Conservation (phyloP, 1,140 invertebrate genomes). For the Euura saliciscinereae region DNA sequence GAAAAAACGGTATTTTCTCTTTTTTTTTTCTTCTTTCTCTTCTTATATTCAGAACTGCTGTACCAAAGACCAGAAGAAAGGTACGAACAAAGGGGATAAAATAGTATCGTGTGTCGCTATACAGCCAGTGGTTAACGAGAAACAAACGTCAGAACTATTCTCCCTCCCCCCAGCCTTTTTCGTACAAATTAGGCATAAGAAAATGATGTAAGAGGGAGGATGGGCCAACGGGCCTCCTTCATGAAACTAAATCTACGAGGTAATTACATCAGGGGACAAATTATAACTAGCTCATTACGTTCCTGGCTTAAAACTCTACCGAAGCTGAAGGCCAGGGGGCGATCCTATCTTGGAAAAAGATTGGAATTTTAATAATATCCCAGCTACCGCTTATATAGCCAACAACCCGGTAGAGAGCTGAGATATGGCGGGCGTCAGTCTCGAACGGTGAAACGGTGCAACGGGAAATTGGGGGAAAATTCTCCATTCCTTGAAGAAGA, state of each 20-base stretch:
- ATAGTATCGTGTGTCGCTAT: not conserved
- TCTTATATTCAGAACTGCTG: too few relatives aligned
- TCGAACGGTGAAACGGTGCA: not conserved
- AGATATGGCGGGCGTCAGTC: not conserved
- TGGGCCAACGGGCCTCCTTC: not conserved
- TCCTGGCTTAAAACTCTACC: not conserved
- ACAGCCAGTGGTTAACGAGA: not conserved
- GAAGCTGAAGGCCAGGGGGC: not conserved
- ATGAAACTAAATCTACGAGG: slow-evolving; percentile 7
- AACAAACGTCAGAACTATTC: not conserved
- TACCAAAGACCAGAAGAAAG: not conserved
- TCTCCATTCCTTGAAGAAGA: too few relatives aligned
- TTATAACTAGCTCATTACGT: slow-evolving; percentile 7
- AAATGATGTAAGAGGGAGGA: not conserved
- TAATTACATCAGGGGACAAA: slow-evolving; percentile 5
- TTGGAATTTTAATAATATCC: slow-evolving; percentile 7
- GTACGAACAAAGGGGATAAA: not conserved
- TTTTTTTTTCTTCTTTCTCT: too few relatives aligned
- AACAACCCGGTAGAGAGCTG: too few relatives aligned
- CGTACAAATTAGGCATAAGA: not conserved
- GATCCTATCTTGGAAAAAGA: not conserved
- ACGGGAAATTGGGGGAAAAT: too few relatives aligned
- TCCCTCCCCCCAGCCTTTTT: not conserved
- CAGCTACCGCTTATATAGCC: not conserved
- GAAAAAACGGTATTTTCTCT: too few relatives aligned